A percentile compares a stretch with the other conserved stretches of the same genome.
Evolutionary conservation across 2,888 invertebrate genomes (phyloP).

Genomic region (Oxycera nigricornis): DNA sequence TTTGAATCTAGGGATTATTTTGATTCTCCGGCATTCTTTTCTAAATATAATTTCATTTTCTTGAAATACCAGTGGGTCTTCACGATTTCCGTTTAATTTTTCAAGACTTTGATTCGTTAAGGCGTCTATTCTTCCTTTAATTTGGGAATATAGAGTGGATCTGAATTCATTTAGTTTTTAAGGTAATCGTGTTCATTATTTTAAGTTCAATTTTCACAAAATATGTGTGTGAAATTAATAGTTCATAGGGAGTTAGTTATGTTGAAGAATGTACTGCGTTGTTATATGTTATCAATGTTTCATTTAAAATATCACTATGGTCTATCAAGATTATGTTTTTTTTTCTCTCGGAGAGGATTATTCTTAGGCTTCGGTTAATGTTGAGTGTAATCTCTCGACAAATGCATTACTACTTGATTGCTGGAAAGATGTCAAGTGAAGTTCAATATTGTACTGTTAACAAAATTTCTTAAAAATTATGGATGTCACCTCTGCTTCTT

Average conservation of each 20-base stretch:
- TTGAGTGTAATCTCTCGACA: conserved; percentile 40
- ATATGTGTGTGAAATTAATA: not conserved
- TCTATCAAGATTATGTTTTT: not conserved
- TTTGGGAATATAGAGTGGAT: not conserved
- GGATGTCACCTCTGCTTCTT: conserved; percentile 3
- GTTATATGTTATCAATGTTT: too few relatives aligned
- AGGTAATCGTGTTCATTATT: not conserved
- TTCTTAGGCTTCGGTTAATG: conserved; percentile 29
- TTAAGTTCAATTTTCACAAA: not conserved
- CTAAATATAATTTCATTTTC: not conserved
- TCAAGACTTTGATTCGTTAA: not conserved
- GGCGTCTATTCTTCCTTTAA: not conserved
- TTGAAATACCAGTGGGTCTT: not conserved
- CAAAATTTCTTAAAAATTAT: conserved; percentile 1
- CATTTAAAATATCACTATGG: not conserved
- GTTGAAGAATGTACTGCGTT: not conserved
- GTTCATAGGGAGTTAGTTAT: not conserved
- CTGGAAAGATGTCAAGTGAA: conserved; percentile 9
- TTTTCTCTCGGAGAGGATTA: not conserved
- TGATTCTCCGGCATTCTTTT: conserved; percentile 12
- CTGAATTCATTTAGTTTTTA: conserved; percentile 1
- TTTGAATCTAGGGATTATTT: conserved; percentile 11
- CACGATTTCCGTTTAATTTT: not conserved
- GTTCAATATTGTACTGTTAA: not conserved
- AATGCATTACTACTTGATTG: conserved; percentile 17